phyloP scores from a whole-genome alignment of 2,888 invertebrate genomes.

The Lamellibrachia columna region DNA sequence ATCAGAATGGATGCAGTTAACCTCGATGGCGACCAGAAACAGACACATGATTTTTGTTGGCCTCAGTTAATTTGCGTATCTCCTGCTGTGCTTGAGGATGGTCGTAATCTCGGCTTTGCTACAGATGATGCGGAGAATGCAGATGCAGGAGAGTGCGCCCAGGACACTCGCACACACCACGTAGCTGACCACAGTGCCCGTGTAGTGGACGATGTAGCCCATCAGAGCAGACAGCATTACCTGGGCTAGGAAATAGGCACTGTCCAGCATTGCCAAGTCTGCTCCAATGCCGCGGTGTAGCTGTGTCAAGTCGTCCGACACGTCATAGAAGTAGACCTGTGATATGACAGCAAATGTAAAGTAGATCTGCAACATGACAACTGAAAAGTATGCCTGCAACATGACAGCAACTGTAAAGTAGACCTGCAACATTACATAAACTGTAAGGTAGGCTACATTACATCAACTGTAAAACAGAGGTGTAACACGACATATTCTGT shows the following conservation, averaged over 20 bases:
- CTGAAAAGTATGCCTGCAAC: too few species aligned
- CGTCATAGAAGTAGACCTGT: constrained; percentile 63
- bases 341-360: constrained; percentile 31
- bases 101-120: constrained; percentile 37
- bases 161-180: constrained; percentile 65
- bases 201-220: constrained; percentile 67
- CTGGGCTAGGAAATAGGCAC: constrained; percentile 67
- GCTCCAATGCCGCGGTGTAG: constrained; percentile 85
- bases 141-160: constrained; percentile 61
- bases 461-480: too few species aligned
- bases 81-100: constrained; percentile 4
- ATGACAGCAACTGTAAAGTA: too few species aligned
- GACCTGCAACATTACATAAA: too few species aligned
- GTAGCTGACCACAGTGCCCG: constrained; percentile 65
- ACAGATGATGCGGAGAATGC: constrained; percentile 50
- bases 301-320: constrained; percentile 19
- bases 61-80: not conserved
- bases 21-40: too few species aligned
- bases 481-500: too few species aligned
- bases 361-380: too few species aligned
- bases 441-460: too few species aligned
- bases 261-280: constrained; percentile 78
- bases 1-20: too few species aligned
- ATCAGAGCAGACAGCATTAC: constrained; percentile 65
- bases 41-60: too few species aligned